phyloP scores from a whole-genome alignment of 2,888 invertebrate species.

The Epinotia demarniana region DNA sequence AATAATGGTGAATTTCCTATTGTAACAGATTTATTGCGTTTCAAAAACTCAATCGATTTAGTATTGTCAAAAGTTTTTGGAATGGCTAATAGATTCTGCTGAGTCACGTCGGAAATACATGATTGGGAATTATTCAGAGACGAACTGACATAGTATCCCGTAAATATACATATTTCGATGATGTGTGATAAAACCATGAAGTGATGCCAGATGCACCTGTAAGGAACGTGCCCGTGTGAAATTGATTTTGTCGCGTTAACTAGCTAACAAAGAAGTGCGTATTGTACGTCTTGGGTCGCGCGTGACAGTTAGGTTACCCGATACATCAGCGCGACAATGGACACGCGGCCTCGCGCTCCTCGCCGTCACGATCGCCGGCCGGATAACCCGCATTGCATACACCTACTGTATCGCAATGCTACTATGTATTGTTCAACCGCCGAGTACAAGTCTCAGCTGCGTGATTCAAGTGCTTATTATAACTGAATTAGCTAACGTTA shows the following conservation, averaged over 20 bases:
- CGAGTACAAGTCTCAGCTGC: not conserved
- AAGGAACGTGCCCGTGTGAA: conserved; percentile 67
- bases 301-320: conserved; percentile 69
- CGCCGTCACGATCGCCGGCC: conserved; percentile 64
- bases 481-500: not conserved
- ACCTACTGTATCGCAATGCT: conserved; percentile 14
- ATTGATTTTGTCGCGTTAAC: conserved; percentile 72
- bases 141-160: not conserved
- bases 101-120: no score
- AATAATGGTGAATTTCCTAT: no score
- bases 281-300: conserved; percentile 60
- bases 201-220: conserved; percentile 31
- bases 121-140: not conserved
- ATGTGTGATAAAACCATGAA: conserved; percentile 15
- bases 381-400: conserved; percentile 48
- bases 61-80: no score
- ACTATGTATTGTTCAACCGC: conserved; percentile 5
- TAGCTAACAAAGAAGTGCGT: conserved; percentile 62
- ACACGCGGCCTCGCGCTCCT: conserved; percentile 63
- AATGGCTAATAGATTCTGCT: no score
- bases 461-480: not conserved
- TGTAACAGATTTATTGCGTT: no score
- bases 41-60: no score
- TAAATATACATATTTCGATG: conserved; percentile 1
- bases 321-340: conserved; percentile 57